Conservation (phyloP, 2,113 vertebrate genomes). For the Hyla sarda region DNA sequence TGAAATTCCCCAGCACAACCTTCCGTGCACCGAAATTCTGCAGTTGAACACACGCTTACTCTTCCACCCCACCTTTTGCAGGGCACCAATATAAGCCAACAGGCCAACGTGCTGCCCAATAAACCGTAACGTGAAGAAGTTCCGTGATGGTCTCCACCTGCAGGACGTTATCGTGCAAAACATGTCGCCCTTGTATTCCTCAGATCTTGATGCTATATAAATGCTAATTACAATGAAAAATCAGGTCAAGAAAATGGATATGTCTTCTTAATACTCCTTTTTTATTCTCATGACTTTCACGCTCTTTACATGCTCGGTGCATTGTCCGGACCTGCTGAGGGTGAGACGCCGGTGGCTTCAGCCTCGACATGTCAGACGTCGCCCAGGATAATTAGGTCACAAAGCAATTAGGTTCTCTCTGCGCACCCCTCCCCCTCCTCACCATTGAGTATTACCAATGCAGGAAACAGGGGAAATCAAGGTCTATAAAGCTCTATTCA, state of each 20-base stretch:
- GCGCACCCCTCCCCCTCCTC: background rate
- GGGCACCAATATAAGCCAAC: background rate
- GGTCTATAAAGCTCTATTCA: background rate
- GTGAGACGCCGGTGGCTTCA: background rate
- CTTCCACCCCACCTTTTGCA: too few species aligned
- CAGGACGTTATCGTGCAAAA: background rate
- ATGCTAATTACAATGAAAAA: constrained; percentile 38
- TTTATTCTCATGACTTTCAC: background rate
- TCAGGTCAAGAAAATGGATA: constrained; percentile 2
- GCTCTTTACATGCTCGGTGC: background rate
- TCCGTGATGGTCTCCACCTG: background rate
- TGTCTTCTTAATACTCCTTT: background rate
- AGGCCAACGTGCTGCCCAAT: background rate
- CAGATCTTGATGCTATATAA: constrained; percentile 18
- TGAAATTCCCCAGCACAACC: too few species aligned
- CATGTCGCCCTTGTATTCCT: background rate
- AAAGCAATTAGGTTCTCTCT: constrained; percentile 43
- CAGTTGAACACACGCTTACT: rapidly evolving
- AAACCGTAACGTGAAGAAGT: too few species aligned
- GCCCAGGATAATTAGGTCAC: constrained; percentile 45
- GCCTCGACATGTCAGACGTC: background rate
- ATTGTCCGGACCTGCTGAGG: background rate
- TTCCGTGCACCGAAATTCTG: too few species aligned
- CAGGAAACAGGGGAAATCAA: constrained; percentile 46
- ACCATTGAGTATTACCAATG: background rate